A percentile compares a stretch with the other conserved stretches of the same genome.
Evolutionary conservation across 1,140 invertebrate species (phyloP).

Genomic region (Plectrocnemia conspersa): DNA sequence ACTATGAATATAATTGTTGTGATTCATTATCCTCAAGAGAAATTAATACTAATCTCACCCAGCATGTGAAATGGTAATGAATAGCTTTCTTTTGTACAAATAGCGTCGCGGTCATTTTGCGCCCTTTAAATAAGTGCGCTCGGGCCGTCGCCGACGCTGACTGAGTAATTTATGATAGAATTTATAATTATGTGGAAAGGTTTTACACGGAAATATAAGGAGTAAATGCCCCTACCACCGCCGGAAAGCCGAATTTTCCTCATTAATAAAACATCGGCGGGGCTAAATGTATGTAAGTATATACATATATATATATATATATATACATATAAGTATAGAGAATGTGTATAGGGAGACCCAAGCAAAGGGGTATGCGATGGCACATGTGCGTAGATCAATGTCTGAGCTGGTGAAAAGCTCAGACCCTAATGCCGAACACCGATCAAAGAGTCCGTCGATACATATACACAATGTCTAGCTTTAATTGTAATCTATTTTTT

Average conservation of each 20-base stretch:
- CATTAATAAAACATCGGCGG: slow-evolving; percentile 22
- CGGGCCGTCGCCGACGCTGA: not conserved
- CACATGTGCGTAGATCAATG: slow-evolving; percentile 13
- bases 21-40: too few relatives aligned
- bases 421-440: not conserved
- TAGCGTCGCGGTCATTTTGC: slow-evolving; percentile 11
- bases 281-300: too few relatives aligned
- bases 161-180: slow-evolving; percentile 15
- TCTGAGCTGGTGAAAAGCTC: not conserved
- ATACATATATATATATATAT: too few relatives aligned
- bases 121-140: slow-evolving; percentile 3
- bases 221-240: slow-evolving; percentile 18
- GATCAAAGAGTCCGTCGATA: slow-evolving; percentile 5
- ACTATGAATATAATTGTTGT: too few relatives aligned
- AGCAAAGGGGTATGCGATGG: slow-evolving; percentile 6
- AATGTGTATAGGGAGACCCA: too few relatives aligned
- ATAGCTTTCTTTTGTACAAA: slow-evolving; percentile 1
- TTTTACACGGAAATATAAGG: too few relatives aligned
- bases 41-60: too few relatives aligned
- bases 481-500: slow-evolving; percentile 6
- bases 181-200: slow-evolving; percentile 17
- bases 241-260: slow-evolving; percentile 21
- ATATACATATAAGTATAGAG: too few relatives aligned
- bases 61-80: slow-evolving; percentile 3
- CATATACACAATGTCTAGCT: slow-evolving; percentile 1